phyloP scores from a whole-genome alignment of 2,113 vertebrate species.

The Coreoperca whiteheadi region DNA sequence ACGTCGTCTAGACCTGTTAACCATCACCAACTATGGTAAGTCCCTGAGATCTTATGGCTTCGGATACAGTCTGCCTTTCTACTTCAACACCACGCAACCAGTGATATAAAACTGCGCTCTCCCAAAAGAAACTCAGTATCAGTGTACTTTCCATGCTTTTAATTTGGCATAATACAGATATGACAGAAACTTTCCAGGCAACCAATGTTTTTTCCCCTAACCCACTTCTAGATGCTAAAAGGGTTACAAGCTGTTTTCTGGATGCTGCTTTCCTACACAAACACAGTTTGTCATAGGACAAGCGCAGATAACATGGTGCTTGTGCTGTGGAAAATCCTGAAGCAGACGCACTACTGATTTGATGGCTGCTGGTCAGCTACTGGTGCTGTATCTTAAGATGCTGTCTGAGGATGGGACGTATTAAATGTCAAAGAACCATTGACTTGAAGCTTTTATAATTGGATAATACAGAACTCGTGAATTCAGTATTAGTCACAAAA shows the following conservation, averaged over 20 bases:
- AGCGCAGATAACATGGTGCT: neutral
- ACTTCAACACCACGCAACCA: neutral
- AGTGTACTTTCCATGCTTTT: neutral
- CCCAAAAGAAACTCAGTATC: neutral
- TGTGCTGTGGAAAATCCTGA: conserved; percentile 24
- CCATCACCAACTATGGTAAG: conserved; percentile 96
- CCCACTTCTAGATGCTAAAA: conserved; percentile 7
- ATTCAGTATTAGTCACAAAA: conserved; percentile 19
- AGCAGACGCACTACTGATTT: conserved; percentile 19
- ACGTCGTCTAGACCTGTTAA: conserved; percentile 94
- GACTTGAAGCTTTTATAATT: conserved; percentile 13
- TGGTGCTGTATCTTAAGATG: neutral
- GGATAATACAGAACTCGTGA: neutral
- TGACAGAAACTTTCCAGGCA: neutral
- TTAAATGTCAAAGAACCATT: conserved; percentile 29
- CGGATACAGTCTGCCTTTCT: neutral
- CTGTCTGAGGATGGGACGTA: conserved; percentile 2
- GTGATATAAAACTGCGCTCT: neutral
- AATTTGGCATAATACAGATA: conserved; percentile 25
- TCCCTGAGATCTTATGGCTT: conserved; percentile 55
- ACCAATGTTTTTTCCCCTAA: neutral
- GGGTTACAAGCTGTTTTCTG: conserved; percentile 6
- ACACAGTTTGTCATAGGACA: neutral
- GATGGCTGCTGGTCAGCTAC: conserved; percentile 32
- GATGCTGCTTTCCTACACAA: neutral